Base-by-base conservation (phyloP, 2,888 invertebrate species). In the Pomacea canaliculata region DNA sequence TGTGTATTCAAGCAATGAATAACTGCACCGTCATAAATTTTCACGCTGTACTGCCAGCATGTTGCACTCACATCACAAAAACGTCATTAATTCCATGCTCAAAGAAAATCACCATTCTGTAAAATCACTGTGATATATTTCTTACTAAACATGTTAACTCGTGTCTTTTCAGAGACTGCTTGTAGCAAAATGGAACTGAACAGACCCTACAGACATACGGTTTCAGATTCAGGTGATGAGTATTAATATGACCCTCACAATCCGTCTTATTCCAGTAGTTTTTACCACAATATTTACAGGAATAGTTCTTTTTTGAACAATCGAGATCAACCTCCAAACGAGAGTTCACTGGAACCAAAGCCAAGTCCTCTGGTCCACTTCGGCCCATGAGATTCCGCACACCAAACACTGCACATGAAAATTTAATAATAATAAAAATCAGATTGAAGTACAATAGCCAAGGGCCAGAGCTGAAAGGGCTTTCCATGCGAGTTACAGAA, bases 171-270 rank as follows among this genome's bases (percentile, higher is more conserved):
- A 78, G 49, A 27, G 80, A 80, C 46, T 78, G 73, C 56, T 71
- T 78, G 66, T 80, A 80, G 12, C 76, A 76, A 70, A 80, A 80
- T 56, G 76, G 46, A 27, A 73, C 76, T 48, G n/a, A 66, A 62
- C 80, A 80, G 49, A 63, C 63, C 18, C 59, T 49, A 59, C 80
- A 80, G 19, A 76, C 62, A 56, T 74, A 76, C 27, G 80, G 80
- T 60, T 80, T 80, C 10, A 71, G 67, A 56, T 78, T 76, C n/a
- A 76, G 78, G 69, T 80, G 80, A 23, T 78, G 75, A 48, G 66
- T 73, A 46, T 80, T 80, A 23, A 80, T 65, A 70, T 80, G 80
- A 27, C 80, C 80, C 56, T 80, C 80, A 66, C 78, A 71, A 70
- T 80, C 78, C 23, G 73, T 80, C 63, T 76, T 80, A 65, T 77